Evolutionary conservation across 2,888 invertebrate species (phyloP), one percentile per base, ranked within the genome.

Genomic region (Dicyrtomina minuta): DNA sequence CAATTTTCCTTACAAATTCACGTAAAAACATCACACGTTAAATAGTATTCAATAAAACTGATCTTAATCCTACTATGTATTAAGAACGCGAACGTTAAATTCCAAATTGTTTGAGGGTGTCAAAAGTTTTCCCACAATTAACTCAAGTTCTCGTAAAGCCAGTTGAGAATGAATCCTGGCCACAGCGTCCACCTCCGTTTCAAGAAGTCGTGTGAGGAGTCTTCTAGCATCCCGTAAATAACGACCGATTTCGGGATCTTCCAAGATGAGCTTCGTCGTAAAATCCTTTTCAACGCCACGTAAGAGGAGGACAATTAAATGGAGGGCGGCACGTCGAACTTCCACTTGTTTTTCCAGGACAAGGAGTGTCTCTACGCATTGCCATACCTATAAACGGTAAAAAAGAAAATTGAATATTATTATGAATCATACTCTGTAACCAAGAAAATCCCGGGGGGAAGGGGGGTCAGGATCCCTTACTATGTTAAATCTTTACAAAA

Each of bases 301-400:
- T 51, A 93, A 83, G 60, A 93, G 81, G 77, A 89, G 86, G 46
- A 89, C 86, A 73, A 90, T 84, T n/a, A 92, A 88, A 82, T 91
- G 85, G 15, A 91, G 88, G 5, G 91, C 90, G 4, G 92, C 92
- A 79, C 92, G 85, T 64, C 92, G 84, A 44, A 91, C 90, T 81
- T 91, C 89, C 2, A 87, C 82, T 27, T 87, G 86, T 79, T 87
- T 86, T 79, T 93, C 93, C 0, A 86, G 86, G 79, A 87, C 85
- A 79, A 92, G 84, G 75, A 90, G 85, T 75, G 85, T 85, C 80
- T 87, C 86, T 64, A 90, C 85, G 80, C 90, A 90, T 26, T 86
- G 83, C 65, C 92, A 83, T 66, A 93, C 85, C 91, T 92, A 81
- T 58, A 83, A 84, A 75, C 79, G 76, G 78, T n/a, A 59, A 73